These are phyloP conservation scores for Protosalanx chinensis DNA, from an alignment of 2,797 vertebrate species.

Conservation along the genomic window DNA sequence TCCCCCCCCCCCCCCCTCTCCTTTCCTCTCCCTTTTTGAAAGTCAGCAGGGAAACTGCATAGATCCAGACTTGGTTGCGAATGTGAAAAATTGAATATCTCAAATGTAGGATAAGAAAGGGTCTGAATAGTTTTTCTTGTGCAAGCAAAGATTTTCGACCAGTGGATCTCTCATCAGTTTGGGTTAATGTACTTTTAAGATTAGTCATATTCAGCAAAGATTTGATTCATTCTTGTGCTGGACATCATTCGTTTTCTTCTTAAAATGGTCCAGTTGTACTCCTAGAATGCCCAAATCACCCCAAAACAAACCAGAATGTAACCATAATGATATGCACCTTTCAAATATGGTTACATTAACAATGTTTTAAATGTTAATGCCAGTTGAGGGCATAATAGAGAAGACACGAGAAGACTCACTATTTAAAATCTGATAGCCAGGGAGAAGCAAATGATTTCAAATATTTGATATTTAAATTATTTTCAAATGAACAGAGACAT, in stretches of 20 bases:
- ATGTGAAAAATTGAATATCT: too few species aligned
- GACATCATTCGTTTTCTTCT: conserved; percentile 44
- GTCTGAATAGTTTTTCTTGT: neutral
- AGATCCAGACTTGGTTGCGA: conserved; percentile 1
- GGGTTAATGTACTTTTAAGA: conserved; percentile 50
- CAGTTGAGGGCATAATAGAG: conserved; percentile 60
- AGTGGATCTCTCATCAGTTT: conserved; percentile 40
- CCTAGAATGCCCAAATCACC: conserved; percentile 59
- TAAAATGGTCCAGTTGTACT: conserved; percentile 45
- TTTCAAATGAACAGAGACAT: conserved; percentile 76
- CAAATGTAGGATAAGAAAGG: neutral
- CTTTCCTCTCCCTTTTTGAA: conserved; percentile 12
- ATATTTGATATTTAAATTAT: conserved; percentile 79
- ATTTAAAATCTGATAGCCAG: conserved; percentile 68
- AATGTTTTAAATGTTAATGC: conserved; percentile 69
- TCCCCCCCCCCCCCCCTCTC: conserved; percentile 7
- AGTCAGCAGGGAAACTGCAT: neutral
- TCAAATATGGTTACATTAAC: conserved; percentile 59
- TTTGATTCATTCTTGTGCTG: conserved; percentile 44
- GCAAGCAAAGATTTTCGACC: conserved; percentile 22
- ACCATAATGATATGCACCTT: conserved; percentile 56
- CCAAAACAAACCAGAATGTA: conserved; percentile 51
- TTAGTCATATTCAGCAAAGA: conserved; percentile 46
- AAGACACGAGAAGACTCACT: conserved; percentile 65
- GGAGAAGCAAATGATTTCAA: conserved; percentile 73